Conservation (phyloP, 1,140 invertebrate genomes). For the Lordiphosa stackelbergi region DNA sequence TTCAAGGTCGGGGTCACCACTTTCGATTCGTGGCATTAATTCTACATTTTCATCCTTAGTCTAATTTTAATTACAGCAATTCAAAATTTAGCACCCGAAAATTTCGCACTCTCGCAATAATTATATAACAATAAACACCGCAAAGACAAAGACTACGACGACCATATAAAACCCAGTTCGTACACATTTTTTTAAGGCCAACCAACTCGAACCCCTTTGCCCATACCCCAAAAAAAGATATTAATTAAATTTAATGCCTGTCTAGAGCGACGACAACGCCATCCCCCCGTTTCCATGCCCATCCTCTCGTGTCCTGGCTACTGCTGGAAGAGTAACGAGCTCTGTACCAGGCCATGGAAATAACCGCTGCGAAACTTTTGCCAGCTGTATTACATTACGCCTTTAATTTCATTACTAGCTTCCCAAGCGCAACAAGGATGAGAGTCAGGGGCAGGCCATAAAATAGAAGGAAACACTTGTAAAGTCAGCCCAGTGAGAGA, state of each 20-base stretch:
- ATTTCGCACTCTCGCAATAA: constrained; percentile 1
- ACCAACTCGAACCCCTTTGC: neutral
- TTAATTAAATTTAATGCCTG: constrained; percentile 67
- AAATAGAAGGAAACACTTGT: constrained; percentile 69
- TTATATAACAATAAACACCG: constrained; percentile 8
- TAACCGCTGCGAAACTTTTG: constrained; percentile 68
- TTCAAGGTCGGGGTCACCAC: too few relatives aligned
- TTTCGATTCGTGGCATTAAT: neutral
- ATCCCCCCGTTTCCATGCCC: neutral
- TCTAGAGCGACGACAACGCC: constrained; percentile 26
- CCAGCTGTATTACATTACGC: constrained; percentile 73
- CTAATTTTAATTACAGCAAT: constrained; percentile 3
- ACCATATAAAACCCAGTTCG: neutral
- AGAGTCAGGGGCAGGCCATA: constrained; percentile 43
- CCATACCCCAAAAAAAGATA: constrained; percentile 23
- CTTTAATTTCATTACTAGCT: constrained; percentile 67
- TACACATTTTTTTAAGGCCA: neutral
- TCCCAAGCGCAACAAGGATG: constrained; percentile 21
- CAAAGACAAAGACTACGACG: neutral
- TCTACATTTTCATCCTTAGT: neutral
- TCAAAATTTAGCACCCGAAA: constrained; percentile 8
- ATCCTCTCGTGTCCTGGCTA: constrained; percentile 2
- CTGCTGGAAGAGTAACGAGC: constrained; percentile 30
- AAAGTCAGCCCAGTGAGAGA: constrained; percentile 36
- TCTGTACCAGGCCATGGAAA: constrained; percentile 41